phyloP scores from a whole-genome alignment of 2,888 invertebrate species.

The Ophion ellenae region DNA sequence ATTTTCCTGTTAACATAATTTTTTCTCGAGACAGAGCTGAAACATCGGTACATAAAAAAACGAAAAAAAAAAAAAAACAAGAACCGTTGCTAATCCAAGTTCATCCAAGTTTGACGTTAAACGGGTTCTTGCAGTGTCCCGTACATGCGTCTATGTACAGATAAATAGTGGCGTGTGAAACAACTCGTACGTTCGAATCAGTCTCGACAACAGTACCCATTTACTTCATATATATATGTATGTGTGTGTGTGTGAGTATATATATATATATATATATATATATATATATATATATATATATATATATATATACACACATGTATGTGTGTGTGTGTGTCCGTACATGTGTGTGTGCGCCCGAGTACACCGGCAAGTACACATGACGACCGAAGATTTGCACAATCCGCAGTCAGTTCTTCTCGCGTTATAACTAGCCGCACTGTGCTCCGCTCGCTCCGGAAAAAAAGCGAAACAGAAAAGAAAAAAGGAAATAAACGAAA shows the following conservation, averaged over 20 bases:
- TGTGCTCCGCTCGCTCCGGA: conserved; percentile 19
- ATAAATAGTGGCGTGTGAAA: conserved; percentile 34
- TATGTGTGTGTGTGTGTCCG: not conserved
- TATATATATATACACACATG: too few species aligned
- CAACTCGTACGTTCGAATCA: conserved; percentile 26
- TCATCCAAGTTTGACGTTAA: not conserved
- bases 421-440: conserved; percentile 34
- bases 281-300: too few species aligned
- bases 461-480: conserved; percentile 8
- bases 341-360: not conserved
- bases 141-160: not conserved
- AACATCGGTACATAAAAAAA: not conserved
- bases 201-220: conserved; percentile 7
- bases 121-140: not conserved
- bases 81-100: not conserved
- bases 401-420: conserved; percentile 34
- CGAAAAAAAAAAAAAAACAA: not conserved
- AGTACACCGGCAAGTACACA: conserved; percentile 15
- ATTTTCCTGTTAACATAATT: too few species aligned
- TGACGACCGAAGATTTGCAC: conserved; percentile 48
- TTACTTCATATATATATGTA: not conserved
- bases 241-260: not conserved
- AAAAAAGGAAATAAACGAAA: conserved; percentile 1
- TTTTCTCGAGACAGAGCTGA: too few species aligned
- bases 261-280: too few species aligned